These are phyloP conservation scores for Sebastes trivittatus DNA, from an alignment of 2,797 vertebrate genomes.

Conservation along the genomic window DNA sequence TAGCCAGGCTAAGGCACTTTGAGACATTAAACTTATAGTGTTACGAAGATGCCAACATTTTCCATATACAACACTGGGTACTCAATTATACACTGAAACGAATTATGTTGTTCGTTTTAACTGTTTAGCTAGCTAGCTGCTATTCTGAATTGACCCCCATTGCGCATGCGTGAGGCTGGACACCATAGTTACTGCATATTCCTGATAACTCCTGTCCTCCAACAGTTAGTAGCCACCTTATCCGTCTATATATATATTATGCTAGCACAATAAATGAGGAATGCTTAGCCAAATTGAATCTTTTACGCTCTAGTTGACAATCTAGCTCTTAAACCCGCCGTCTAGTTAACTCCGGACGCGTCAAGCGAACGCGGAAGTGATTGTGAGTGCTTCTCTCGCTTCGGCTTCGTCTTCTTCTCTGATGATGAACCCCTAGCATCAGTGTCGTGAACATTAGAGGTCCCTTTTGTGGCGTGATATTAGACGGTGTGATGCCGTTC, in stretches of 20 bases:
- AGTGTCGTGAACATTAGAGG: constrained; percentile 58
- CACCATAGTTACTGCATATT: background rate
- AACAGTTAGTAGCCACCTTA: too few species aligned
- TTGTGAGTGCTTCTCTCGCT: background rate
- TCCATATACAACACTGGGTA: rapidly evolving
- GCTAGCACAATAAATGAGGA: too few species aligned
- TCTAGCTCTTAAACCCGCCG: background rate
- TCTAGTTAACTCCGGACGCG: background rate
- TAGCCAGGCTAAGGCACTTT: background rate
- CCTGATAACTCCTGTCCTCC: background rate
- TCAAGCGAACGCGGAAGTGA: constrained; percentile 52
- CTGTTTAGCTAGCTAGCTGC: background rate
- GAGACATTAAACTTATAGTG: rapidly evolving
- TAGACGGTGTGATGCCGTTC: constrained; percentile 29
- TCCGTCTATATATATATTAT: background rate
- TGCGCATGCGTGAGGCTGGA: constrained; percentile 1
- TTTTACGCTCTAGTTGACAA: rapidly evolving
- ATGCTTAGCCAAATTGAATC: rapidly evolving
- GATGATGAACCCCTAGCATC: constrained; percentile 34
- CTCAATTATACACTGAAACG: rapidly evolving
- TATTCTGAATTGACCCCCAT: background rate
- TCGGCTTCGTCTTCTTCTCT: constrained; percentile 3
- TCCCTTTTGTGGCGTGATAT: constrained; percentile 38
- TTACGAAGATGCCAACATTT: background rate
- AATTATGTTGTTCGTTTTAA: background rate